These are phyloP conservation scores for Hucho hucho DNA, from an alignment of 2,113 vertebrate species.

Conservation along the genomic window DNA sequence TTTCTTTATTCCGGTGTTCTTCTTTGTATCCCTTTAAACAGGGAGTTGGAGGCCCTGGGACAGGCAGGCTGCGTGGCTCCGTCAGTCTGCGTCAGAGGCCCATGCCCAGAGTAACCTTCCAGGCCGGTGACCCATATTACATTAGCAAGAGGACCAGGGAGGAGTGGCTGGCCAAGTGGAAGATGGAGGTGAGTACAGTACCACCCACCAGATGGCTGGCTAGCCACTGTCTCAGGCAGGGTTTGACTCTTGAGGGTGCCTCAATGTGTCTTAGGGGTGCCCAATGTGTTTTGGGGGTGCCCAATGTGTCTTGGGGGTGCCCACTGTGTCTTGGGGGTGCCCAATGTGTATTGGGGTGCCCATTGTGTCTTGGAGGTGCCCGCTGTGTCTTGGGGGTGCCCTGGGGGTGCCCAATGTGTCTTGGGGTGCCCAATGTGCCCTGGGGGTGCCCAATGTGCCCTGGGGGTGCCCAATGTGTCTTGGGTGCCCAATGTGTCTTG, in stretches of 20 bases:
- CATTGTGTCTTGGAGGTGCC: too few species aligned
- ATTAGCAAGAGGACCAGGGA: slow-evolving; percentile 98
- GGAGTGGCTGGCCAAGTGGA: slow-evolving; percentile 97
- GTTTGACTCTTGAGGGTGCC: neutral
- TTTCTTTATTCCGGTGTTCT: slow-evolving; percentile 41
- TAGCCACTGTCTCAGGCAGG: slow-evolving; percentile 53
- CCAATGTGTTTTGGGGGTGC: too few species aligned
- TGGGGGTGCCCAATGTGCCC: too few species aligned
- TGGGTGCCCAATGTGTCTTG: too few species aligned
- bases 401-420: too few species aligned
- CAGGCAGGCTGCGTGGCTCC: slow-evolving; percentile 85
- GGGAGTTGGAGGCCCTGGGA: slow-evolving; percentile 77
- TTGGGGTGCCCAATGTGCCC: too few species aligned
- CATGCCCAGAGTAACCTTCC: slow-evolving; percentile 93
- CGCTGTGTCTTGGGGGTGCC: too few species aligned
- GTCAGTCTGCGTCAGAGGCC: slow-evolving; percentile 94
- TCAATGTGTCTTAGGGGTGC: neutral
- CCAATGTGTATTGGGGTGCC: too few species aligned
- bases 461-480: too few species aligned
- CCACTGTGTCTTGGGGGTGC: too few species aligned
- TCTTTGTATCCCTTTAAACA: slow-evolving; percentile 71
- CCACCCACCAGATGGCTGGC: slow-evolving; percentile 3
- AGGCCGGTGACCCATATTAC: slow-evolving; percentile 98
- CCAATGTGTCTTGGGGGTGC: too few species aligned
- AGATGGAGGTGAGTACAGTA: slow-evolving; percentile 89